phyloP scores from a whole-genome alignment of 2,797 vertebrate species.

The Cetoscarus ocellatus region DNA sequence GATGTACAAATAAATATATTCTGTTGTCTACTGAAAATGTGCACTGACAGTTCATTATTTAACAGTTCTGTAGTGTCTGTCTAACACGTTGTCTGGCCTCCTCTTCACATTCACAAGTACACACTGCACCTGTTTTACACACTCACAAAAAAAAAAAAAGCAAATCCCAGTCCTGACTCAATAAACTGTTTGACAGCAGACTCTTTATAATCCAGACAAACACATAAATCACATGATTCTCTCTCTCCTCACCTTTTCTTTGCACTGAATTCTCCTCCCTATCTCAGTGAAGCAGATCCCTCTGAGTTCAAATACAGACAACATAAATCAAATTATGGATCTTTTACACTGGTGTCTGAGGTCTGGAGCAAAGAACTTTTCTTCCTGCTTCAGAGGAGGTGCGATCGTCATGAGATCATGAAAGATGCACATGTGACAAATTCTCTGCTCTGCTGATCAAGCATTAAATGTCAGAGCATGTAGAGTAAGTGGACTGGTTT shows the following conservation, averaged over 20 bases:
- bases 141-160: constrained; percentile 10
- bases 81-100: neutral
- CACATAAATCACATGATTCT: constrained; percentile 60
- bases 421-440: constrained; percentile 57
- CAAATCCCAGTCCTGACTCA: constrained; percentile 50
- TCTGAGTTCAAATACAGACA: constrained; percentile 20
- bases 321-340: constrained; percentile 60
- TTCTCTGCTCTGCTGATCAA: constrained; percentile 42
- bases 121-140: constrained; percentile 45
- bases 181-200: constrained; percentile 45
- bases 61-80: constrained; percentile 31
- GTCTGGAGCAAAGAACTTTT: constrained; percentile 20
- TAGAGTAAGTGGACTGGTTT: constrained; percentile 28
- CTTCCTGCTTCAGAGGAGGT: constrained; percentile 12
- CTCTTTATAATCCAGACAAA: constrained; percentile 44
- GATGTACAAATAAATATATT: constrained; percentile 18
- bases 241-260: constrained; percentile 24
- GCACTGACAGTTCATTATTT: constrained; percentile 30
- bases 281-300: constrained; percentile 56
- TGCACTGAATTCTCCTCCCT: constrained; percentile 44
- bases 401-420: constrained; percentile 36
- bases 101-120: constrained; percentile 10
- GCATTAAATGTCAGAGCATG: constrained; percentile 39
- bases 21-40: neutral
- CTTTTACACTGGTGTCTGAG: constrained; percentile 45